Conservation (phyloP, 2,113 vertebrate species). For the Mesoclemmys tuberculata region DNA sequence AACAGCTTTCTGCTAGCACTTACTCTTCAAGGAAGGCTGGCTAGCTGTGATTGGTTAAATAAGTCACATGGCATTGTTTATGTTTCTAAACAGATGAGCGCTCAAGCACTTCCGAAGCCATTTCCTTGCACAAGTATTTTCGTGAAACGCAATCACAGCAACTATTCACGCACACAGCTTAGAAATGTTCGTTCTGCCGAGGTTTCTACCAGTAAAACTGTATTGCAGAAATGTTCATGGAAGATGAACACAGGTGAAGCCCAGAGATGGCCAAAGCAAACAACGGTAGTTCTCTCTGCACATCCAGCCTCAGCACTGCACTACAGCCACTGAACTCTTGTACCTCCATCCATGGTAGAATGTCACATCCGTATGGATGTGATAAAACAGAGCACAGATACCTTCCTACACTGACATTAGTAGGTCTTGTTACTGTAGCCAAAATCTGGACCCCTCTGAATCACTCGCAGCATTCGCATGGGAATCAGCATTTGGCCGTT, state of each 20-base stretch:
- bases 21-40: neutral
- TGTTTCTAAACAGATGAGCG: neutral
- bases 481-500: neutral
- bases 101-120: neutral
- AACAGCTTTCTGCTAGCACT: neutral
- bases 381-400: neutral
- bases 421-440: neutral
- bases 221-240: neutral
- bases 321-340: neutral
- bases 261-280: constrained; percentile 50
- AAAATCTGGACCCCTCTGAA: neutral
- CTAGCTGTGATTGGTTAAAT: neutral
- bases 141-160: neutral
- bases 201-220: neutral
- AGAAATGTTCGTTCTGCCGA: neutral
- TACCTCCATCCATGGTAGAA: neutral
- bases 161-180: neutral
- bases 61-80: neutral
- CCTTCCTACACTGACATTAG: neutral
- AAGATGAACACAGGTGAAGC: constrained; percentile 47
- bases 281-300: neutral
- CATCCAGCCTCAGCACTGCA: neutral
- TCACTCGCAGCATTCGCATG: neutral
- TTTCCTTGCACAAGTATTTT: neutral
- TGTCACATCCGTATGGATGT: neutral